Conservation (phyloP, 2,113 vertebrate species). For the Patagioenas fasciata region DNA sequence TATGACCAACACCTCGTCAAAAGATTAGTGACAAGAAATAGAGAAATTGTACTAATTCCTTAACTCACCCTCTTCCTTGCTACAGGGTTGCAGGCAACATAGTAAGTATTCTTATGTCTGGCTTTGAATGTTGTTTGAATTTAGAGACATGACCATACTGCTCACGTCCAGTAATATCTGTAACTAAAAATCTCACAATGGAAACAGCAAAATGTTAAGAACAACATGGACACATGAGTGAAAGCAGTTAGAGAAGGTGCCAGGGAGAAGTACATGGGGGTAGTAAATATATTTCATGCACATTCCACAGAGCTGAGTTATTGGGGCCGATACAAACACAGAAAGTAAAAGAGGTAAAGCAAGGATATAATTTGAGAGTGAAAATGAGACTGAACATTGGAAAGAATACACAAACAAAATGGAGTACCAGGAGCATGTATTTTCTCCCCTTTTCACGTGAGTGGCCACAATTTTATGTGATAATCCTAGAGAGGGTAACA, state of each 20-base stretch:
- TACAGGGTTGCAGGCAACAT: not conserved
- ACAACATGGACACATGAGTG: not conserved
- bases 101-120: not conserved
- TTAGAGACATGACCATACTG: not conserved
- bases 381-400: not conserved
- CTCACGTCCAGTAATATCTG: not conserved
- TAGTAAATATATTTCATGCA: not conserved
- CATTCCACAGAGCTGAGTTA: not conserved
- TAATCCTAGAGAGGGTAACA: not conserved
- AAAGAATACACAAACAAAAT: not conserved
- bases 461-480: not conserved
- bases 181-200: not conserved
- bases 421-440: not conserved
- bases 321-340: rapidly evolving
- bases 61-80: not conserved
- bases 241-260: not conserved
- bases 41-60: not conserved
- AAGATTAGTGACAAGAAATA: not conserved
- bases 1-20: not conserved
- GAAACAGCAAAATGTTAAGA: not conserved
- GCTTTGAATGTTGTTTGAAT: not conserved
- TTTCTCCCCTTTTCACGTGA: not conserved
- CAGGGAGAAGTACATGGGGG: not conserved
- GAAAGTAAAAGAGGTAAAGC: not conserved
- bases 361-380: not conserved